These are phyloP conservation scores for Gisinianus flammeolus DNA, from an alignment of 2,888 invertebrate genomes.

Conservation along the genomic window DNA sequence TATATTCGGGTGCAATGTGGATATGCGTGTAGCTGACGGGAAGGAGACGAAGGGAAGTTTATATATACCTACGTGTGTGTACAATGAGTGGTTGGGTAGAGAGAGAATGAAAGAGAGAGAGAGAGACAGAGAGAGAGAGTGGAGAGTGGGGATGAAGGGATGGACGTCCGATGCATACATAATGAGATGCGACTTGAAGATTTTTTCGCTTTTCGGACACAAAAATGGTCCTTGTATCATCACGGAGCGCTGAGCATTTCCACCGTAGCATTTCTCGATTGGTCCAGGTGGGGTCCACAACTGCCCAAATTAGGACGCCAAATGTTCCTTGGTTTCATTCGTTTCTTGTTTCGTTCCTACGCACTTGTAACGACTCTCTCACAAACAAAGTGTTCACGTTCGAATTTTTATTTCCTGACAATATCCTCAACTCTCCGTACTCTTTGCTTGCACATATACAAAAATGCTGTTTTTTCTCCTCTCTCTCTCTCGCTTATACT, in stretches of 20 bases:
- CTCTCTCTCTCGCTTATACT: not conserved
- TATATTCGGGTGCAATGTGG: not conserved
- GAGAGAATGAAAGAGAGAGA: not conserved
- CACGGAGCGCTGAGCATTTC: conserved; percentile 40
- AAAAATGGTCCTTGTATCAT: conserved; percentile 42
- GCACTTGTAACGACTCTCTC: conserved; percentile 8
- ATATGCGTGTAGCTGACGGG: not conserved
- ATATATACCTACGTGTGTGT: not conserved
- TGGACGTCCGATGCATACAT: conserved; percentile 35
- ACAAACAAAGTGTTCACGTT: conserved; percentile 1
- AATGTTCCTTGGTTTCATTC: conserved; percentile 23
- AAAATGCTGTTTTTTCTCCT: not conserved
- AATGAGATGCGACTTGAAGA: conserved; percentile 34
- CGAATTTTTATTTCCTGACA: conserved; percentile 37
- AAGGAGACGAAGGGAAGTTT: not conserved
- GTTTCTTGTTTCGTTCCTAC: conserved; percentile 8
- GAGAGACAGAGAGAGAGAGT: not conserved
- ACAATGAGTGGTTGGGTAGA: not conserved
- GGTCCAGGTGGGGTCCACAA: conserved; percentile 35
- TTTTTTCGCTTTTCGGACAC: conserved; percentile 43
- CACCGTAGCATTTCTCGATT: conserved; percentile 22
- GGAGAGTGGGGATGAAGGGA: conserved; percentile 16
- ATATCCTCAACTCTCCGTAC: conserved; percentile 2
- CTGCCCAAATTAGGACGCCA: conserved; percentile 39
- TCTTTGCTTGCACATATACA: no score